These are phyloP conservation scores for Dryas iulia DNA, from an alignment of 1,140 invertebrate species.

Conservation along the genomic window DNA sequence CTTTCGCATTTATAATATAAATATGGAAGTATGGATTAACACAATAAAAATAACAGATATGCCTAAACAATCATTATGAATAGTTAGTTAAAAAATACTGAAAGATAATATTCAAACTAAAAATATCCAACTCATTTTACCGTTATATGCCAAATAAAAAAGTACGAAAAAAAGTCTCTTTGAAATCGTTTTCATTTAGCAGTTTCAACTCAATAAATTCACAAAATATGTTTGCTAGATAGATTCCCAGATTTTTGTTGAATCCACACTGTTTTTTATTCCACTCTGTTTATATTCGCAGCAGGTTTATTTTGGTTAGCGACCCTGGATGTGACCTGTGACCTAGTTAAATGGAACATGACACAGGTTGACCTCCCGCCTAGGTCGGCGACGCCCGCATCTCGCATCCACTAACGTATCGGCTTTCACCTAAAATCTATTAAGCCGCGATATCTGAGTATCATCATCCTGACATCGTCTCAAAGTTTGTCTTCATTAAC, in stretches of 20 bases:
- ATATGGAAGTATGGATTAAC: no score
- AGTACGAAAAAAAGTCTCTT: not conserved
- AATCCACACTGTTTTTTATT: not conserved
- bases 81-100: not conserved
- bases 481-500: not conserved
- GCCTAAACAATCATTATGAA: no score
- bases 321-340: slow-evolving; percentile 50
- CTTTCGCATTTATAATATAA: no score
- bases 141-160: not conserved
- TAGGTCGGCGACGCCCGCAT: slow-evolving; percentile 50
- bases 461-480: not conserved
- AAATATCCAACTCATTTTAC: not conserved
- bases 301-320: slow-evolving; percentile 31
- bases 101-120: not conserved
- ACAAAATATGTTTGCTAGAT: slow-evolving; percentile 5
- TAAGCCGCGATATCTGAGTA: slow-evolving; percentile 41
- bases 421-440: slow-evolving; percentile 34
- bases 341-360: slow-evolving; percentile 54
- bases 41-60: no score
- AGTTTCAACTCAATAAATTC: not conserved
- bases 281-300: slow-evolving; percentile 8
- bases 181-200: not conserved
- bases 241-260: not conserved
- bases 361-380: slow-evolving; percentile 57
- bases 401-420: slow-evolving; percentile 35